Conservation (phyloP, 2,113 vertebrate genomes). For the Furnarius figulus region DNA sequence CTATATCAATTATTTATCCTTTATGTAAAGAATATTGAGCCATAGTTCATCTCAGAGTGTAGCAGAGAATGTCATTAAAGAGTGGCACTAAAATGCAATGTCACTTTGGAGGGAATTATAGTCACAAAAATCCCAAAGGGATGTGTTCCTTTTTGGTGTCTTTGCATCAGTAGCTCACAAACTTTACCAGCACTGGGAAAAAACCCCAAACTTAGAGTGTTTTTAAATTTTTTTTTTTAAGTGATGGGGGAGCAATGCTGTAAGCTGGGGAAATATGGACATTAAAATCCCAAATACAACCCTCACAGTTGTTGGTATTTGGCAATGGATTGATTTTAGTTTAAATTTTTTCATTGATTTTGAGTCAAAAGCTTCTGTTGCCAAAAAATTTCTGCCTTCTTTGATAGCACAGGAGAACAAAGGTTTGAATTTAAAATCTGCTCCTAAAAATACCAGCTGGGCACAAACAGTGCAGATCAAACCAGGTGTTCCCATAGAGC, state of each 20-base stretch:
- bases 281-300: background rate
- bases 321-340: background rate
- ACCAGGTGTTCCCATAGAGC: rapidly evolving
- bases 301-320: background rate
- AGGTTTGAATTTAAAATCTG: background rate
- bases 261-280: background rate
- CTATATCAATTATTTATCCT: background rate
- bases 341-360: background rate
- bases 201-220: background rate
- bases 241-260: background rate
- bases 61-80: background rate
- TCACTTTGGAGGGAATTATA: background rate
- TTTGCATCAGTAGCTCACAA: background rate
- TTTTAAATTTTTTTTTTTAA: background rate
- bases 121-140: background rate
- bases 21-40: background rate
- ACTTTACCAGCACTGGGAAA: background rate
- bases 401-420: background rate
- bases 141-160: background rate
- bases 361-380: background rate
- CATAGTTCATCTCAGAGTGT: background rate
- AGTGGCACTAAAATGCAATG: background rate
- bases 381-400: background rate
- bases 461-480: background rate
- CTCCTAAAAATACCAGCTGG: background rate